Evolutionary conservation across 2,797 vertebrate genomes (phyloP).

Genomic region (Acanthurus tractus): DNA sequence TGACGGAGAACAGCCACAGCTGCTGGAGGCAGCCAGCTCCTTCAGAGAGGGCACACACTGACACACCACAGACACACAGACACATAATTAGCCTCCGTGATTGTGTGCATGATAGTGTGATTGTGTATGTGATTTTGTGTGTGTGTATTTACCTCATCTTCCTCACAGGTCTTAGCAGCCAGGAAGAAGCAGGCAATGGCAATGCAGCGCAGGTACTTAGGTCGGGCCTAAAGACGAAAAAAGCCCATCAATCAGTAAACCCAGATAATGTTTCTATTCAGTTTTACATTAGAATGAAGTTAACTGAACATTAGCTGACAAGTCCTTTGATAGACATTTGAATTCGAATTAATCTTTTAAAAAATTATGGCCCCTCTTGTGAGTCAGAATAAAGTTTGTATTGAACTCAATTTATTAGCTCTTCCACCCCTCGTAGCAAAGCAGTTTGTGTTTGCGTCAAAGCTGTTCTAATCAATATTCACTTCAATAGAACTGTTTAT

Average conservation of each 20-base stretch:
- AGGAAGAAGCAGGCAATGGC: constrained; percentile 97
- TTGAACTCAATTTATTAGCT: background rate
- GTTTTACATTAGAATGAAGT: too few species aligned
- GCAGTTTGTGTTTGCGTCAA: background rate
- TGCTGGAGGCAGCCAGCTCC: constrained; percentile 91
- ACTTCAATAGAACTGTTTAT: background rate
- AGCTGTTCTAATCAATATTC: constrained; percentile 3
- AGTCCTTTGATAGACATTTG: too few species aligned
- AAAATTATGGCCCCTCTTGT: too few species aligned
- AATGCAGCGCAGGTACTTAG: constrained; percentile 98
- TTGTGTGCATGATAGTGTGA: too few species aligned
- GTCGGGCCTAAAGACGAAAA: constrained; percentile 89
- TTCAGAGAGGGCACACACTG: constrained; percentile 93
- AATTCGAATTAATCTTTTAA: too few species aligned
- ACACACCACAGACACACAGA: constrained; percentile 24
- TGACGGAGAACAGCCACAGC: constrained; percentile 94
- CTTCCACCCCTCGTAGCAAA: background rate
- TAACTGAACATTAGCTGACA: too few species aligned
- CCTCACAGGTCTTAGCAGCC: constrained; percentile 95
- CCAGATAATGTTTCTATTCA: too few species aligned
- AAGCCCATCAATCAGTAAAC: background rate
- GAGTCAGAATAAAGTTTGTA: too few species aligned
- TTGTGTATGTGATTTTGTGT: too few species aligned
- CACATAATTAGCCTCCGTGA: constrained; percentile 77
- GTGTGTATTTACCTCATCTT: constrained; percentile 92